Conservation (phyloP, 1,140 invertebrate genomes). For the Panonychus citri region DNA sequence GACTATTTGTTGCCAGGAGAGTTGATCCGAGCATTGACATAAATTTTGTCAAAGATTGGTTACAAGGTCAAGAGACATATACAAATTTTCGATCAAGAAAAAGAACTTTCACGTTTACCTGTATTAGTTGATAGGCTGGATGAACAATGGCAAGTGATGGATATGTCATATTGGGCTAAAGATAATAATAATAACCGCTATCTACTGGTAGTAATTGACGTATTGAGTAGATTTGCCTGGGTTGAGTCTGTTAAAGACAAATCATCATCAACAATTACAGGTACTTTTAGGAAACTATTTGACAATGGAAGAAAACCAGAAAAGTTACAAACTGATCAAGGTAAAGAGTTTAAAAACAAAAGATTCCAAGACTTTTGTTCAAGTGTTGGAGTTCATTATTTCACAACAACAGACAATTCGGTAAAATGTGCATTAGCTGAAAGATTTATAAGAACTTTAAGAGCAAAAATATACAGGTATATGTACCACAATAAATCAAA, state of each 20-base stretch:
- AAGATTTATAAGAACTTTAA: constrained; percentile 26
- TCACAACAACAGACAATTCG: constrained; percentile 20
- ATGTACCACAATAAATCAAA: constrained; percentile 23
- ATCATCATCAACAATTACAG: constrained; percentile 4
- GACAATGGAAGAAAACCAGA: background rate
- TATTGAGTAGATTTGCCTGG: constrained; percentile 16
- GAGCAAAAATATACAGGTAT: constrained; percentile 23
- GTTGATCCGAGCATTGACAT: background rate
- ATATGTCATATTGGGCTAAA: constrained; percentile 9
- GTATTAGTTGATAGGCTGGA: constrained; percentile 9
- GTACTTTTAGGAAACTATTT: constrained; percentile 11
- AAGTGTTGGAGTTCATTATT: constrained; percentile 22
- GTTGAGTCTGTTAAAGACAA: constrained; percentile 13
- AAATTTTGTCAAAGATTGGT: constrained; percentile 10
- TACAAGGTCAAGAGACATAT: constrained; percentile 13
- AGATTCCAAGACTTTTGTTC: constrained; percentile 18
- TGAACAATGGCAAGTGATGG: constrained; percentile 16
- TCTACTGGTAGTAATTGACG: constrained; percentile 15
- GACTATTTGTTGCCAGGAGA: background rate
- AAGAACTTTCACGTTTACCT: constrained; percentile 12
- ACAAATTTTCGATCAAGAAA: constrained; percentile 12
- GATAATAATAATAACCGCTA: constrained; percentile 13
- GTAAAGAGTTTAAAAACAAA: constrained; percentile 8
- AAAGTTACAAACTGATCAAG: constrained; percentile 7
- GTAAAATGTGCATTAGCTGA: constrained; percentile 25